Percentiles rank a stretch among this genome's conserved stretches.
Conservation (phyloP, 2,888 invertebrate species). For the Drosophila limbata region DNA sequence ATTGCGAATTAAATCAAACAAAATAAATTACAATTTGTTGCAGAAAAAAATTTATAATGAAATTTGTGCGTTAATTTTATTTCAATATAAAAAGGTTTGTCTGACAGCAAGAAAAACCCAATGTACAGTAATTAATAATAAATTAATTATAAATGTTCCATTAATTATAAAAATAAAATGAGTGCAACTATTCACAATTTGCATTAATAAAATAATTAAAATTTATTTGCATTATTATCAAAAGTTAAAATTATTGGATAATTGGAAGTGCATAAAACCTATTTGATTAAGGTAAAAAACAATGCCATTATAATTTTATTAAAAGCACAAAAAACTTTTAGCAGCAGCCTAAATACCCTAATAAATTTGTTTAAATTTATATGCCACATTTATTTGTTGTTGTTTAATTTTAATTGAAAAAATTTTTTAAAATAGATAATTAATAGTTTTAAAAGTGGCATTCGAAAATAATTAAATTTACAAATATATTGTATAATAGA, state of each 20-base stretch:
- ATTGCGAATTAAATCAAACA: conserved; percentile 25
- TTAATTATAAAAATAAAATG: conserved; percentile 5
- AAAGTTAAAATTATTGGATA: conserved; percentile 24
- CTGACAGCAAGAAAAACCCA: neutral
- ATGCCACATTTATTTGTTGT: too few species aligned
- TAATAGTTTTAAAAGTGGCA: neutral
- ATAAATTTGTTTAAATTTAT: neutral
- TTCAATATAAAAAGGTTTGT: neutral
- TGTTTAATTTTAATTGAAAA: too few species aligned
- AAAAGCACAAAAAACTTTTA: neutral
- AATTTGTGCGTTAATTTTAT: conserved; percentile 15
- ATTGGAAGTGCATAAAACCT: neutral
- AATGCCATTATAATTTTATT: neutral
- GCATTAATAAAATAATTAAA: conserved; percentile 29
- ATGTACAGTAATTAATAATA: conserved; percentile 20
- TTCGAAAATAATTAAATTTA: neutral
- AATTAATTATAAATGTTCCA: conserved; percentile 21
- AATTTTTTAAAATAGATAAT: too few species aligned
- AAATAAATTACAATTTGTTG: conserved; percentile 22
- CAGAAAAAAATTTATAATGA: conserved; percentile 4
- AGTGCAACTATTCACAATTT: conserved; percentile 25
- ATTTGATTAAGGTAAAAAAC: neutral
- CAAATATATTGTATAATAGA: neutral
- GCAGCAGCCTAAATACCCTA: neutral
- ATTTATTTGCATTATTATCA: conserved; percentile 21